Base-by-base conservation (phyloP, 2,113 vertebrate species). In the Turnix velox region DNA sequence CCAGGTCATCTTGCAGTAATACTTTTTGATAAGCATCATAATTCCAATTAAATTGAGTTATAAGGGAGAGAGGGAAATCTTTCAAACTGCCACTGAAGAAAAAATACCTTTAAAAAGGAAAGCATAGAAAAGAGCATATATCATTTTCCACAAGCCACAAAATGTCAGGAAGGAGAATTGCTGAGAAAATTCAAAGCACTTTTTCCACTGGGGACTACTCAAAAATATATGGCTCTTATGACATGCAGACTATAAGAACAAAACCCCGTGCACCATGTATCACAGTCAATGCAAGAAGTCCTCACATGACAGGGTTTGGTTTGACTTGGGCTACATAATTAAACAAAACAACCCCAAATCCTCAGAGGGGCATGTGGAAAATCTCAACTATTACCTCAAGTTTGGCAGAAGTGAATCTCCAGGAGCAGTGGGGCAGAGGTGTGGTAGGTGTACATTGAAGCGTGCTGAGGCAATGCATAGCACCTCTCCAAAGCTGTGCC, bases 1-100 rank as follows among this genome's bases (percentile, higher is more conserved):
- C 95, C 94, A 96, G 91, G 92, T 93, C 94, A 96, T 65, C 68
- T 84, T 84, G 81, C 84, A 88, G 84, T 90, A 96, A 95, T 94
- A 79, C 69, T 90, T 94, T 89, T 91, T 96, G 96, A 96, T 95
- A 76, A 82, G 68, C 95, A 94, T 72, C 67, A 69, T 93, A 95
- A 93, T 95, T 95, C 91, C 94, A 95, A 93, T 94, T 96, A 96
- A 91, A 95, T 42, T 81, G 57, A 91, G 75, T 85, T 87, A 76
- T 46, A 86, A 87, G 49, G 72, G 58, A 40, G 49, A 19, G 31
- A 33, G 46, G 51, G 13, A 27, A 58, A 18, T 16, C 49, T 73
- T 82, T 91, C 52, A 87, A 94, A 85, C 54, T 68, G 65, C 40
- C 61, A 84, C 80, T n/a, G 61, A 87, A 74, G 61, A 76, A 90